Evolutionary conservation across 2,797 vertebrate genomes (phyloP), one percentile per base, ranked within the genome.

Genomic region (Sebastiscus tertius): DNA sequence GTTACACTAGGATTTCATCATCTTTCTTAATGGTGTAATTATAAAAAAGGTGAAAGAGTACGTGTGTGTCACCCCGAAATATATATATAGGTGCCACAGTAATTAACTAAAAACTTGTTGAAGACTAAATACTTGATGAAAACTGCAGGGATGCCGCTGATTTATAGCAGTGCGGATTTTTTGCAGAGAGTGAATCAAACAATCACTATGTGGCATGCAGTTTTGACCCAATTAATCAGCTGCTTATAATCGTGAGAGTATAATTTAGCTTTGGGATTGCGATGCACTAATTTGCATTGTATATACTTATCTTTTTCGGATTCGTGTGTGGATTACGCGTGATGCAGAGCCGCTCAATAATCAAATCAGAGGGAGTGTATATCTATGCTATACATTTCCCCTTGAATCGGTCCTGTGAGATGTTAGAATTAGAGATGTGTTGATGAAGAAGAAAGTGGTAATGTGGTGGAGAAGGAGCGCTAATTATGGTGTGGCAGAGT

Each of bases 1-100:
- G 89, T 96, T 96, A 93, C 95, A 89, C 76, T 66, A 2, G 79
- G 74, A 84, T 96, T 95, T 93, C 95, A 95, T 95, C 95, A 96
- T 86, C 84, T 75, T 83, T 80, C 85, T 90, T 93, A 93, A 92
- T 93, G 88, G 92, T 77, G 92, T 89, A 90, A 93, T 95, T 94
- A 91, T 90, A 92, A 91, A 91, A 92, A 93, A 87, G 90, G 90
- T 88, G 80, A 83, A 68, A 59, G 75, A 68, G 65, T 86, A 83
- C 11, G 58, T 61, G 72, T 56, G 62, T 64, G 42, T 76, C 75
- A 73, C 77, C 52, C 68, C 26, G 77, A 90, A 75, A 65, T 27
- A 65, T 66, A 82, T 85, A 85, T 72, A 73, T 59, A 82, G 69
- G 69, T 81, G 79, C 58, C 72, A 1, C 24, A 60, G 36, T 65